Base-by-base conservation (phyloP, 2,797 vertebrate species). In the Melanogrammus aeglefinus region DNA sequence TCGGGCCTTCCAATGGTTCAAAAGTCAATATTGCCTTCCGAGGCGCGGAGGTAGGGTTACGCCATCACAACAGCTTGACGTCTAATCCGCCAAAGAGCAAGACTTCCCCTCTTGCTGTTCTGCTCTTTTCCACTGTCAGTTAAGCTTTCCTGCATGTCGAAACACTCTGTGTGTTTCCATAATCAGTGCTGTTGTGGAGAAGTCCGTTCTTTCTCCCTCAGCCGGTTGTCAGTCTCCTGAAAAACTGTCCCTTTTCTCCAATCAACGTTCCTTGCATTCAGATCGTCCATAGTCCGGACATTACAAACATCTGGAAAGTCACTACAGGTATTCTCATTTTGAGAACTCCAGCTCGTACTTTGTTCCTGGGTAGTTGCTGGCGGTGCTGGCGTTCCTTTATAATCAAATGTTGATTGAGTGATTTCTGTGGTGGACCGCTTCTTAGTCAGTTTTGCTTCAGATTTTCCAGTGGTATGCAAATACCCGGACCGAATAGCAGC, bases 1-100 rank as follows among this genome's bases (percentile, higher is more conserved):
- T 86, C 85, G 73, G 78, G 78, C 83, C 84, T 86, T 79, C 73
- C 57, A 21, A 77, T 78, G 79, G 80, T 84, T 88, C 33, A 82
- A 29, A 88, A 81, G 81, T 82, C 84, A 81, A 18, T 44, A 44
- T 77, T 39, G 63, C 24, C 71, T 78, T 73, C 71, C 78, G 10
- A 83, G 84, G 77, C 77, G 80, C 36, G 6, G 21, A 72, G 75
- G 76, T 86, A 76, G 79, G 75, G 79, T 86, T 66, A 77, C 80
- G 39, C 47, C 78, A 75, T 73, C 74, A 72, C 75, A 80, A 33
- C 27, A 71, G 29, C 69, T 14, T 33, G 29, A 33, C 69, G 6
- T 24, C 79, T 75, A 82, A 80, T 86, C 80, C 78, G 51, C 2
- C 1, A 41, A 51, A 77, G 41, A 38, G 78, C 63, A 69, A 72